These are phyloP conservation scores for Pyrrhia umbra DNA, from an alignment of 2,888 invertebrate species.

Conservation along the genomic window DNA sequence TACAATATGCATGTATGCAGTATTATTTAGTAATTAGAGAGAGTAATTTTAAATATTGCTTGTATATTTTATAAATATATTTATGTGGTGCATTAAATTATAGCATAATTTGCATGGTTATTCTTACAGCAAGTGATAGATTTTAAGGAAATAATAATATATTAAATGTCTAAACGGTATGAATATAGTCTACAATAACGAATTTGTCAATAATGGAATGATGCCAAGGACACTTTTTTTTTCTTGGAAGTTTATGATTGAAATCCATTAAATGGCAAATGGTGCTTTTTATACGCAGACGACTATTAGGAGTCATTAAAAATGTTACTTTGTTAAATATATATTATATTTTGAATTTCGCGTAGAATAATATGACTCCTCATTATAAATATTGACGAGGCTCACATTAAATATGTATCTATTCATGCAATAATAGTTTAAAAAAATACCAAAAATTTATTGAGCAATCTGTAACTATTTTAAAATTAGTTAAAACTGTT, in stretches of 20 bases:
- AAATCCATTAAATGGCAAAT: conserved; percentile 60
- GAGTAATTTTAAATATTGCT: conserved; percentile 68
- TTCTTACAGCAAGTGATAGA: conserved; percentile 52
- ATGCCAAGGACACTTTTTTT: conserved; percentile 48
- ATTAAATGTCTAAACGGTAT: conserved; percentile 28
- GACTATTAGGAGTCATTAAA: conserved; percentile 52
- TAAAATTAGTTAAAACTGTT: not conserved
- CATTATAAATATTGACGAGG: conserved; percentile 12
- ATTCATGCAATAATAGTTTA: not conserved
- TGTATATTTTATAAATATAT: conserved; percentile 69
- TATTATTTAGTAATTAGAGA: conserved; percentile 79
- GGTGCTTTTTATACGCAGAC: conserved; percentile 60
- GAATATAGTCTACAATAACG: conserved; percentile 33
- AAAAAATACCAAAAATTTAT: not conserved
- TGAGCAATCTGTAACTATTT: not conserved
- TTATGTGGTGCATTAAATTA: conserved; percentile 57
- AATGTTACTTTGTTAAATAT: conserved; percentile 40
- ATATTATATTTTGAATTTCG: conserved; percentile 17
- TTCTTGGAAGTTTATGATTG: conserved; percentile 50
- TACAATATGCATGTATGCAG: conserved; percentile 82
- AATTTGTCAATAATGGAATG: conserved; percentile 49
- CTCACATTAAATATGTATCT: not conserved
- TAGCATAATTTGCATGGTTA: conserved; percentile 60
- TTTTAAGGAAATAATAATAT: conserved; percentile 46
- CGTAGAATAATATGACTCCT: conserved; percentile 14